phyloP scores from a whole-genome alignment of 2,888 invertebrate genomes.

The Strigamia transsilvanica region DNA sequence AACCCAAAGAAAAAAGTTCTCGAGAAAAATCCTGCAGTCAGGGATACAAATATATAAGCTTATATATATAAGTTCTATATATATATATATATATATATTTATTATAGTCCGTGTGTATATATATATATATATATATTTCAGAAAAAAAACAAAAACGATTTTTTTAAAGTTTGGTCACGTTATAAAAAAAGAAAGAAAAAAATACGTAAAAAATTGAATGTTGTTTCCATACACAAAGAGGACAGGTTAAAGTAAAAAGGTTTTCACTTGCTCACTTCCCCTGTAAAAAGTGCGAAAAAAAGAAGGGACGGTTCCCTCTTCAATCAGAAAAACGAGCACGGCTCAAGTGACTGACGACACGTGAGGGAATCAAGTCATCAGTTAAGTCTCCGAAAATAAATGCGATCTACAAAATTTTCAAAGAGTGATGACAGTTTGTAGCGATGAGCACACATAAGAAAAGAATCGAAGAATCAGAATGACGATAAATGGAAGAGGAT shows the following conservation, averaged over 20 bases:
- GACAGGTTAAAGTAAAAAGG: background rate
- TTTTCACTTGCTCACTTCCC: constrained; percentile 4
- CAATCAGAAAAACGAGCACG: constrained; percentile 15
- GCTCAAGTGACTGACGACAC: constrained; percentile 12
- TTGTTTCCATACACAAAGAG: background rate
- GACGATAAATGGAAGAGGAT: background rate
- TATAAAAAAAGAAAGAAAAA: background rate
- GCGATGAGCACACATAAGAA: constrained; percentile 11
- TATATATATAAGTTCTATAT: no score
- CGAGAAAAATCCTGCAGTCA: background rate
- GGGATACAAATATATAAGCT: background rate
- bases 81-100: no score
- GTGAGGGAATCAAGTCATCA: constrained; percentile 10
- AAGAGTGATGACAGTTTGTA: constrained; percentile 24
- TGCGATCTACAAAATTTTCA: constrained; percentile 12
- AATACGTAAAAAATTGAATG: background rate
- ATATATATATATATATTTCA: no score
- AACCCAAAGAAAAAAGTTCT: constrained; percentile 30
- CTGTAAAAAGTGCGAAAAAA: background rate
- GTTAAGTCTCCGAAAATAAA: constrained; percentile 20
- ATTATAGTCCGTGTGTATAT: no score
- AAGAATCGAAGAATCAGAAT: constrained; percentile 23
- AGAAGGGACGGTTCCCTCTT: background rate
- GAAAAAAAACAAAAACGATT: background rate
- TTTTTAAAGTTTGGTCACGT: background rate